Evolutionary conservation across 2,113 vertebrate species (phyloP).

Genomic region (Scomber scombrus): DNA sequence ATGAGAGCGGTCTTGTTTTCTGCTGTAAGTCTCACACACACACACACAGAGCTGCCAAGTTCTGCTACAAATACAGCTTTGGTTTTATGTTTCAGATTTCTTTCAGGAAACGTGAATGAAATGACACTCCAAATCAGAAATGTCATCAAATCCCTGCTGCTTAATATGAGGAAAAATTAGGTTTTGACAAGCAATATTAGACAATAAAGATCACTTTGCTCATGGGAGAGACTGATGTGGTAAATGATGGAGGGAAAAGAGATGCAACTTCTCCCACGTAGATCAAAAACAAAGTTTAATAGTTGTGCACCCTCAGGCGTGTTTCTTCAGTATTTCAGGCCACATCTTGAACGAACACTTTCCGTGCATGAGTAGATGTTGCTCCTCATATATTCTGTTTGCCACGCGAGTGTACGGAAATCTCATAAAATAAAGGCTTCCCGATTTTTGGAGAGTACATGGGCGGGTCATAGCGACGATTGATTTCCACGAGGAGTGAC

Average conservation of each 20-base stretch:
- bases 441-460: slow-evolving; percentile 12
- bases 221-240: slow-evolving; percentile 35
- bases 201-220: slow-evolving; percentile 47
- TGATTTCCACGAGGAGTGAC: slow-evolving; percentile 75
- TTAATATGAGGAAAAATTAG: slow-evolving; percentile 56
- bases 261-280: slow-evolving; percentile 42
- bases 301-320: background rate
- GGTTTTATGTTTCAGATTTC: slow-evolving; percentile 23
- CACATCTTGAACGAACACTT: background rate
- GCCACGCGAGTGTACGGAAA: slow-evolving; percentile 13
- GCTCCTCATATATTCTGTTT: background rate
- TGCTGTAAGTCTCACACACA: slow-evolving; percentile 6
- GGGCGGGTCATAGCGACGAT: slow-evolving; percentile 58
- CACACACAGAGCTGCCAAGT: background rate
- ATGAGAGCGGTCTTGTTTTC: slow-evolving; percentile 27
- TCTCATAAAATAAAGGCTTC: slow-evolving; percentile 35
- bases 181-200: slow-evolving; percentile 58
- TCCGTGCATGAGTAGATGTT: slow-evolving; percentile 4
- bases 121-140: slow-evolving; percentile 42
- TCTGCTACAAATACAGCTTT: slow-evolving; percentile 7
- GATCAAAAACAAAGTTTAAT: slow-evolving; percentile 45
- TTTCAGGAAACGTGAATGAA: slow-evolving; percentile 37
- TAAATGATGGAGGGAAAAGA: slow-evolving; percentile 46
- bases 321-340: slow-evolving; percentile 5
- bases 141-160: slow-evolving; percentile 51